Percentiles rank a stretch among this genome's conserved stretches.
Evolutionary conservation across 2,888 invertebrate species (phyloP).

Genomic region (Sthenelais limicola): DNA sequence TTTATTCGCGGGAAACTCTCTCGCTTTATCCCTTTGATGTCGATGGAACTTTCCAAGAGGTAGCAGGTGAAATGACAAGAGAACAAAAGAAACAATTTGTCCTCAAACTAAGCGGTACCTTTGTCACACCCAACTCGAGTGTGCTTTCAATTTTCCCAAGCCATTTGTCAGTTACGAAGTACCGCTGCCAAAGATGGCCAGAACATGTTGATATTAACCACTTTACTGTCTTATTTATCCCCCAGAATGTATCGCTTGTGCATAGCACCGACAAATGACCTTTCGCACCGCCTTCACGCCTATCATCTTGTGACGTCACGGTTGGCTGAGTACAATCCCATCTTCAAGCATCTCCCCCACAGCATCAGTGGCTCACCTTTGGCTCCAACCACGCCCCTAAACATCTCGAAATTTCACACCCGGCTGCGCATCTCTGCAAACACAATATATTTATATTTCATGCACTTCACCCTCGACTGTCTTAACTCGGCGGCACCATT

Average conservation of each 20-base stretch:
- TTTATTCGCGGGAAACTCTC: too few species aligned
- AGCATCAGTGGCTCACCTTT: neutral
- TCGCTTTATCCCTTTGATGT: neutral
- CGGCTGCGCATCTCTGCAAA: constrained; percentile 31
- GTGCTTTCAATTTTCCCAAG: neutral
- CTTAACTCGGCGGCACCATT: constrained; percentile 21
- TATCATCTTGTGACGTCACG: constrained; percentile 35
- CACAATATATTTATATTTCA: constrained; percentile 2
- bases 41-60: neutral
- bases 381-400: constrained; percentile 14
- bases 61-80: constrained; percentile 10
- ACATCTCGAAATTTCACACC: constrained; percentile 32
- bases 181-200: neutral
- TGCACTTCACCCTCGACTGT: neutral
- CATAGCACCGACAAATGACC: constrained; percentile 2
- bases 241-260: neutral
- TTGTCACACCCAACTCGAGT: neutral
- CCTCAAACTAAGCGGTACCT: constrained; percentile 19
- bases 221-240: constrained; percentile 17
- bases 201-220: constrained; percentile 16
- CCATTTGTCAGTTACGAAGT: constrained; percentile 21
- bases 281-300: neutral
- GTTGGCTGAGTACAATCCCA: constrained; percentile 2
- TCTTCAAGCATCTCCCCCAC: constrained; percentile 4
- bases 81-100: constrained; percentile 30